These are phyloP conservation scores for Dendrolimus kikuchii DNA, from an alignment of 1,140 invertebrate species.

Conservation along the genomic window DNA sequence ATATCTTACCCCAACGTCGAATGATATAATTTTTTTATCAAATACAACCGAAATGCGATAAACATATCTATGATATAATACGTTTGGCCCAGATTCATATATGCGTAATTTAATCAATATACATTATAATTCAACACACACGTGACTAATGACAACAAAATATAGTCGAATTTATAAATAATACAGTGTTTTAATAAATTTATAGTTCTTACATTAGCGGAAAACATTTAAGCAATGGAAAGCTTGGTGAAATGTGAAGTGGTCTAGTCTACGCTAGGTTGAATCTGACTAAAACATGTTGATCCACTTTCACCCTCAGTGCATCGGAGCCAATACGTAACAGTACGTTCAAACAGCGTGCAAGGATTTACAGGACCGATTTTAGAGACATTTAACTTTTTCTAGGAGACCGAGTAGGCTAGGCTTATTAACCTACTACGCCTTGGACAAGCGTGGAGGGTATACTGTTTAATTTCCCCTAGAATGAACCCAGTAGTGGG, in stretches of 20 bases:
- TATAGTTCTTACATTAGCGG: conserved; percentile 6
- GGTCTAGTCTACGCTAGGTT: conserved; percentile 12
- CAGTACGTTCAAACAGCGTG: background rate
- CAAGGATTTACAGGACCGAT: no score
- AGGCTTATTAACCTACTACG: no score
- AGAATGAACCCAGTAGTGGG: no score
- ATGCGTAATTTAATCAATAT: no score
- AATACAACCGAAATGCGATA: conserved; percentile 1
- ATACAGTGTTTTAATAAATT: background rate
- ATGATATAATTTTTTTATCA: conserved; percentile 5
- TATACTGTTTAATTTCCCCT: no score
- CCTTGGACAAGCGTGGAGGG: no score
- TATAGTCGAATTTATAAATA: no score
- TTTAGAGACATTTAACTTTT: no score
- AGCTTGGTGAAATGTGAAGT: conserved; percentile 34
- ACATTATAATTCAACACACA: no score
- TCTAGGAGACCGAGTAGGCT: no score
- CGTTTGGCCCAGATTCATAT: background rate
- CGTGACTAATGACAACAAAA: no score
- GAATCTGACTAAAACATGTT: conserved; percentile 24
- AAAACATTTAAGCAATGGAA: conserved; percentile 27
- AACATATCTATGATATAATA: conserved; percentile 9
- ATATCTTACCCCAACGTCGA: background rate
- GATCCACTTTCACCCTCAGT: conserved; percentile 42
- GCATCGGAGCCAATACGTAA: conserved; percentile 15